Base-by-base conservation (phyloP, 2,888 invertebrate species). In the Erebia epiphron region DNA sequence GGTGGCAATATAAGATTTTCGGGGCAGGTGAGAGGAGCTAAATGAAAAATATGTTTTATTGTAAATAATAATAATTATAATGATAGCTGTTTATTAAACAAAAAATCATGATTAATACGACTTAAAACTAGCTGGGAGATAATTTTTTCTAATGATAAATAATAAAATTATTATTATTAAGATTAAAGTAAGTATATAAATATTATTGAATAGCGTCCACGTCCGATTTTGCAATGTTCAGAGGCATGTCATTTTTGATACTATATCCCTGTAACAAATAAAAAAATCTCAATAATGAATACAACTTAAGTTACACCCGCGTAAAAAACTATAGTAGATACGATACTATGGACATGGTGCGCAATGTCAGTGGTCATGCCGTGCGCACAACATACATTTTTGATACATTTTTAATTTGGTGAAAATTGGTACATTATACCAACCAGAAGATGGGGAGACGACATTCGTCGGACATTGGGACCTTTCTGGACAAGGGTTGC, bases 171-270 rank as follows among this genome's bases (percentile, higher is more conserved):
- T 60, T 43, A 61, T 18, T 16, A 41, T 35, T 43, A 16, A 43
- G 26, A n/a, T 58, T 35, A 1, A 7, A 21, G 35, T 35, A 46
- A 26, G 10, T 49, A 26, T 49, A 26, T 11, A n/a, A 71, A 67
- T 54, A 68, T 18, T 58, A 75, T 78, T 88, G 88, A 78, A 90
- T 84, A 82, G 86, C 85, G 81, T 90, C 90, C 57, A 86, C 85
- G 57, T 76, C 76, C 49, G 57, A 70, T 71, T 83, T 90, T 86
- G 89, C 88, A 35, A 49, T 67, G 49, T 67, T 67, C 26, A 67
- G 16, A 46, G 86, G 78, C 68, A 83, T 75, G 68, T 88, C 86
- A 70, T 81, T 82, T 78, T 90, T 90, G 63, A 87, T 81, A 35
- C 35, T 35, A 70, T 86, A 91, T 58, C 83, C 83, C 91, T 91